Conservation (phyloP, 2,888 invertebrate genomes). For the Acanthopleura granulata region DNA sequence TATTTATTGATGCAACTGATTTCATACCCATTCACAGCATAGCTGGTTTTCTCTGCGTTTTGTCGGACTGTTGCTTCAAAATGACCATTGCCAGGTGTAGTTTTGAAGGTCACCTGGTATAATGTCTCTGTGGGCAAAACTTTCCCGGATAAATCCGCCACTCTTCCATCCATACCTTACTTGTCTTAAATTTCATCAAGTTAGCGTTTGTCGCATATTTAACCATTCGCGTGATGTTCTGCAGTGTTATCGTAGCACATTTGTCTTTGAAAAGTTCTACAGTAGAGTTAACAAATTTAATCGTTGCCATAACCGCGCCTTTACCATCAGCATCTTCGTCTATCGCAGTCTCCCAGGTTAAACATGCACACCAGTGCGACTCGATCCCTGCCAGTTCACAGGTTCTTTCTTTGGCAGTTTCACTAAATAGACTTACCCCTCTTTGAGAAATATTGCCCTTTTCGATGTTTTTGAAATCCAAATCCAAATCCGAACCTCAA, state of each 20-base stretch:
- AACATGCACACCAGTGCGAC: slow-evolving; percentile 63
- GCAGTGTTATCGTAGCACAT: slow-evolving; percentile 70
- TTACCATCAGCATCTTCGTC: background rate
- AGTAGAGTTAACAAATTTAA: background rate
- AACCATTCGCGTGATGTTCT: slow-evolving; percentile 79
- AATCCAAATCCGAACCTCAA: too few species aligned
- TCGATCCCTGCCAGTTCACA: background rate
- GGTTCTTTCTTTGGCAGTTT: background rate
- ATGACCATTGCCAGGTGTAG: slow-evolving; percentile 81
- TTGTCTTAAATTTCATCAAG: slow-evolving; percentile 80
- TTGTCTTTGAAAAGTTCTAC: background rate
- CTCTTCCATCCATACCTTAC: slow-evolving; percentile 86
- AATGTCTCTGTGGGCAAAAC: slow-evolving; percentile 75
- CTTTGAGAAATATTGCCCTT: background rate
- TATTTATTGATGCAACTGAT: slow-evolving; percentile 87
- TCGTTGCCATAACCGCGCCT: background rate
- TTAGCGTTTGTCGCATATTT: slow-evolving; percentile 78
- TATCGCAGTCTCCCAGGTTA: background rate
- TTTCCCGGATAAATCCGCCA: slow-evolving; percentile 77
- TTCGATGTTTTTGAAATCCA: background rate
- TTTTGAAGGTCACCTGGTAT: slow-evolving; percentile 85
- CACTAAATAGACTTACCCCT: background rate
- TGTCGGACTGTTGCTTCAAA: slow-evolving; percentile 87
- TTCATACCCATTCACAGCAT: slow-evolving; percentile 78
- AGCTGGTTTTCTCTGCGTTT: slow-evolving; percentile 73